Evolutionary conservation across 1,140 invertebrate species (phyloP), one percentile per base, ranked within the genome.

Genomic region (Cydia amplana): DNA sequence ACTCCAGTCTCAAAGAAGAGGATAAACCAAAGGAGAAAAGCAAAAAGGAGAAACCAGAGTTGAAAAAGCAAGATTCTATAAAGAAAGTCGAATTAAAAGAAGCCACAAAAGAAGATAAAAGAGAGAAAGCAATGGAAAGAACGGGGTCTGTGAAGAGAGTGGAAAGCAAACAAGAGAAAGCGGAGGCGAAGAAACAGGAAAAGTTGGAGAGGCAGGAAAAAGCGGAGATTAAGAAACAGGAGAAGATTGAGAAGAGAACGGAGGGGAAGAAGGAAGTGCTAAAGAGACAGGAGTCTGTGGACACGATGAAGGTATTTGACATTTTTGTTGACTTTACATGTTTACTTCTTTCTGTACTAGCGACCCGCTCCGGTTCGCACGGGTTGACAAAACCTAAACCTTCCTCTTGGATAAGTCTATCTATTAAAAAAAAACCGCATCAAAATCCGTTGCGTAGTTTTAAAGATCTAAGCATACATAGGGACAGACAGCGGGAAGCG

Each of bases 11-110:
- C 55, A 91, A 91, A 79, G 91, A 92, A 0, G 89, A 92, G 73
- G 88, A 89, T 40, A 40, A 70, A 67, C 77, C 1, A 87, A 87
- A 78, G 16, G 75, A 0, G 88, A 87, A 79, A 87, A 74, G 79
- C 67, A 9, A 85, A 89, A 55, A 78, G 72, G 85, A 89, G 12
- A 91, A 90, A 51, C 79, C 86, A 1, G 89, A 91, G 72, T 70
- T 92, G 36, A 92, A 91, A 75, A 91, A 90, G 65, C 91, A 92
- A 75, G 91, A 91, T 14, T 91, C 88, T 0, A 74, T 88, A 9
- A 87, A 87, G 78, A 91, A 85, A 40, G 76, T 12, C 83, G 87
- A 64, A 28, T 72, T 9, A 83, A 81, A 65, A 73, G 78, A 60
- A 63, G 14, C 55, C 9, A 75, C 77, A 28, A 78, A 85, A 75